A percentile compares a stretch with the other conserved stretches of the same genome.
These are phyloP conservation scores for Xyliphius kryptos DNA, from an alignment of 2,113 vertebrate species.

Conservation along the genomic window DNA sequence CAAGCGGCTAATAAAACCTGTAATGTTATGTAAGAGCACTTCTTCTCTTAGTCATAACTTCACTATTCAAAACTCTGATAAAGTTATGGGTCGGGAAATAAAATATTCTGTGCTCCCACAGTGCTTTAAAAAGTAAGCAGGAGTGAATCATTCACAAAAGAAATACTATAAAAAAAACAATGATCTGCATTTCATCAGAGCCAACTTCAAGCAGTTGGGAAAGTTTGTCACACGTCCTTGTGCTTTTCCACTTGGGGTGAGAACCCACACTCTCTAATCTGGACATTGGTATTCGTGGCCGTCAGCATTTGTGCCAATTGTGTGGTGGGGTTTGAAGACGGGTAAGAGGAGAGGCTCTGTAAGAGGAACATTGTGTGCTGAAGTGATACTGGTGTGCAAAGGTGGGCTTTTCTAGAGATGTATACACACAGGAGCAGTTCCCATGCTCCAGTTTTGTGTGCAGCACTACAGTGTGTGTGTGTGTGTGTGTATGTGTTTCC, in stretches of 20 bases:
- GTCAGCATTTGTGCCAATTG: conserved; percentile 26
- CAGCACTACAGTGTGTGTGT: conserved; percentile 29
- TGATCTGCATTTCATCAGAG: conserved; percentile 13
- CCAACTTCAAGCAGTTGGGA: conserved; percentile 33
- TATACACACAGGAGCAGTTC: conserved; percentile 37
- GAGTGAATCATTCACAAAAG: conserved; percentile 38
- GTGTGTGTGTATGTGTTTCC: no score
- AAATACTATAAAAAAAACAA: conserved; percentile 17
- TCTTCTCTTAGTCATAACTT: conserved; percentile 21
- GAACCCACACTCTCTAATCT: conserved; percentile 37
- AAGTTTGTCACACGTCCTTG: conserved; percentile 37
- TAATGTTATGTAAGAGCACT: no score
- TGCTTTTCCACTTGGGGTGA: conserved; percentile 18
- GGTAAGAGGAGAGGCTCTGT: conserved; percentile 18
- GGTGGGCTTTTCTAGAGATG: conserved; percentile 33
- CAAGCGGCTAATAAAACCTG: no score
- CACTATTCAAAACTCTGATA: conserved; percentile 14
- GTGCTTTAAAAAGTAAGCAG: conserved; percentile 20
- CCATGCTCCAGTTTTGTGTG: conserved; percentile 39
- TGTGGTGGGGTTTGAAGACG: conserved; percentile 36
- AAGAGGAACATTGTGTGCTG: conserved; percentile 33
- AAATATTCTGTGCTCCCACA: conserved; percentile 9
- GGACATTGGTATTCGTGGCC: conserved; percentile 41
- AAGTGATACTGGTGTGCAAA: conserved; percentile 35
- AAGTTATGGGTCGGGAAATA: conserved; percentile 3